Conservation (phyloP, 2,113 vertebrate species). For the Nothoprocta perdicaria region DNA sequence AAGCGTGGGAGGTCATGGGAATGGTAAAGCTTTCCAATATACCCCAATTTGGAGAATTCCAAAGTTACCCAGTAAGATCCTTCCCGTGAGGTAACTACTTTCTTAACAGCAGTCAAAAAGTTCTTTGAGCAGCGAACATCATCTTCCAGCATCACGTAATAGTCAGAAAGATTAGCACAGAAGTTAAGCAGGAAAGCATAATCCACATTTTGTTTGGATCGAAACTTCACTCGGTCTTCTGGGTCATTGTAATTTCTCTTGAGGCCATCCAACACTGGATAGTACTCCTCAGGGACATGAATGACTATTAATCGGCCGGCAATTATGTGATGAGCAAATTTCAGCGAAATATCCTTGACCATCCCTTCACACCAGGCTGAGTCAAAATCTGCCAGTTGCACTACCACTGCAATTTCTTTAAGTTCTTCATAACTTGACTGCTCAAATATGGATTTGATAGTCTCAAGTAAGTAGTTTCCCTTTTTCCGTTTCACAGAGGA, state of each 20-base stretch:
- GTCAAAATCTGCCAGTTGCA: conserved; percentile 95
- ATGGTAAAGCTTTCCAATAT: conserved; percentile 97
- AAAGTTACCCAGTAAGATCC: conserved; percentile 97
- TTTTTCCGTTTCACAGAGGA: conserved; percentile 95
- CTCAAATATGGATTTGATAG: conserved; percentile 96
- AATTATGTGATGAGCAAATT: conserved; percentile 97
- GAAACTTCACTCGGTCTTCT: conserved; percentile 93
- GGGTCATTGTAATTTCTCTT: conserved; percentile 99
- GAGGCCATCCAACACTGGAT: conserved; percentile 91
- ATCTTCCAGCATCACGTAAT: conserved; percentile 98
- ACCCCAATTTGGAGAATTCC: conserved; percentile 98
- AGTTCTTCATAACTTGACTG: conserved; percentile 97
- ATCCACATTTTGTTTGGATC: conserved; percentile 98
- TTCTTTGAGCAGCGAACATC: conserved; percentile 95
- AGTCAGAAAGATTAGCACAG: conserved; percentile 97
- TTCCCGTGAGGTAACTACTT: conserved; percentile 93
- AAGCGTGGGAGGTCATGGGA: conserved; percentile 88
- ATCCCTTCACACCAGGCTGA: conserved; percentile 90
- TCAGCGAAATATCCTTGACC: conserved; percentile 93
- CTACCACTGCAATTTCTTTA: conserved; percentile 94
- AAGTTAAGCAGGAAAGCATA: conserved; percentile 91
- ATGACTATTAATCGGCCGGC: conserved; percentile 94
- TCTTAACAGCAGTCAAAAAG: conserved; percentile 95
- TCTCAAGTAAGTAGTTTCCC: conserved; percentile 95
- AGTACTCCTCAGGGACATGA: conserved; percentile 93